A percentile compares a stretch with the other conserved stretches of the same genome.
Conservation (phyloP, 2,888 invertebrate species). For the Limnephilus marmoratus region DNA sequence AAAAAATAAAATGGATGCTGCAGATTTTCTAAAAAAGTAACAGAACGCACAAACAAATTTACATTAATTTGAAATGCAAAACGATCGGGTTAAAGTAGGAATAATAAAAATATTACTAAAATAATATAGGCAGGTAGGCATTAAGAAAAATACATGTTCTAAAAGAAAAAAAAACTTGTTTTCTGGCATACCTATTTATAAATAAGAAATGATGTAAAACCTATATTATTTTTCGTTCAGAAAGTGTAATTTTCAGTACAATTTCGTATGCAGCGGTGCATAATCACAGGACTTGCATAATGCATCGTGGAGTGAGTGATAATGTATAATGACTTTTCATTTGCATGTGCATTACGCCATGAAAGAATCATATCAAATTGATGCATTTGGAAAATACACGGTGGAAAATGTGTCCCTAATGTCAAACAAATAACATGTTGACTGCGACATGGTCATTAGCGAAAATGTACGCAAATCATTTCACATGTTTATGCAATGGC, state of each 20-base stretch:
- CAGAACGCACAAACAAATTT: no score
- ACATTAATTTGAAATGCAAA: no score
- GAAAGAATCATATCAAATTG: constrained; percentile 48
- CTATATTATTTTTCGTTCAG: neutral
- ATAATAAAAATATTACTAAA: no score
- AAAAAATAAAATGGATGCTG: no score
- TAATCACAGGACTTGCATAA: neutral
- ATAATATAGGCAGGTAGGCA: no score
- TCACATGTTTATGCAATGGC: neutral
- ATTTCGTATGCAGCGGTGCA: neutral
- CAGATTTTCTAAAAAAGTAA: no score
- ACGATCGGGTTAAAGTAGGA: no score
- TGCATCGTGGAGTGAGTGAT: neutral
- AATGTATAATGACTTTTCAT: neutral
- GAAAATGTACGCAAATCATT: constrained; percentile 19
- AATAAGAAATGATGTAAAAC: neutral
- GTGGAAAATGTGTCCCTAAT: constrained; percentile 51
- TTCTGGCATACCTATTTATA: no score
- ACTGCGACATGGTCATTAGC: constrained; percentile 12
- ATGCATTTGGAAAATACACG: constrained; percentile 52
- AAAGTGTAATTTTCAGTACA: neutral
- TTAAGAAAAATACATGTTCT: no score
- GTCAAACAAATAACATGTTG: constrained; percentile 57
- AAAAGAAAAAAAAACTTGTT: no score
- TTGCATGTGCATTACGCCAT: constrained; percentile 6